Percentiles rank a stretch among this genome's conserved stretches.
phyloP scores from a whole-genome alignment of 1,140 invertebrate species.

The Listronotus oregonensis region DNA sequence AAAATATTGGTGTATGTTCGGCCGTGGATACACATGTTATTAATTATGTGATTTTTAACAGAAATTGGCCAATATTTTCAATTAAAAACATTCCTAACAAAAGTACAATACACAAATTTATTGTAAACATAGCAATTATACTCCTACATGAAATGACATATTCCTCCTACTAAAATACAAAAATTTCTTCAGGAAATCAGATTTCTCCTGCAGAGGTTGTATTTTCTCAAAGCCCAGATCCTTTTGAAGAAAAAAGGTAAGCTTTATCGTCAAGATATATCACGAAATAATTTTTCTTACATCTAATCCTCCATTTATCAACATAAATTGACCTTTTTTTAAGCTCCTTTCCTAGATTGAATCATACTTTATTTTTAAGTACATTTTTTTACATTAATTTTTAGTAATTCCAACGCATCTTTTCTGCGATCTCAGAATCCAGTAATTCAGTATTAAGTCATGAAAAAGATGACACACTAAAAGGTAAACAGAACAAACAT shows the following conservation, averaged over 20 bases:
- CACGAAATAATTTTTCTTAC: too few species aligned
- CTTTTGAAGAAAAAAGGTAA: too few species aligned
- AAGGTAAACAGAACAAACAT: conserved; percentile 5
- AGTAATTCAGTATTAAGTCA: conserved; percentile 15
- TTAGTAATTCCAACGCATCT: conserved; percentile 3
- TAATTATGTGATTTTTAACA: conserved; percentile 38
- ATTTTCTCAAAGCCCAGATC: neutral
- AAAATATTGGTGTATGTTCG: neutral
- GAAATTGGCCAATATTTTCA: conserved; percentile 9
- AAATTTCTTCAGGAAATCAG: conserved; percentile 7
- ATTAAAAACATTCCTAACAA: conserved; percentile 27
- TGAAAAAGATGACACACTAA: conserved; percentile 12
- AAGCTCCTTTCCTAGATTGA: neutral
- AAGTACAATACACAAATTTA: conserved; percentile 29
- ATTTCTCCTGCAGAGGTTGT: neutral
- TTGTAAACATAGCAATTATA: neutral
- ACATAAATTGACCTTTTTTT: neutral
- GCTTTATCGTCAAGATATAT: too few species aligned
- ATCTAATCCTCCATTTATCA: neutral
- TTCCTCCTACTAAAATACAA: conserved; percentile 1
- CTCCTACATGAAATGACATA: conserved; percentile 3
- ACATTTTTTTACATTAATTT: conserved; percentile 1
- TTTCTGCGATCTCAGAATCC: conserved; percentile 9
- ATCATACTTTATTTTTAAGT: neutral
- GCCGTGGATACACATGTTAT: conserved; percentile 30